Evolutionary conservation across 1,140 invertebrate genomes (phyloP).

Genomic region (Drosophila varians): DNA sequence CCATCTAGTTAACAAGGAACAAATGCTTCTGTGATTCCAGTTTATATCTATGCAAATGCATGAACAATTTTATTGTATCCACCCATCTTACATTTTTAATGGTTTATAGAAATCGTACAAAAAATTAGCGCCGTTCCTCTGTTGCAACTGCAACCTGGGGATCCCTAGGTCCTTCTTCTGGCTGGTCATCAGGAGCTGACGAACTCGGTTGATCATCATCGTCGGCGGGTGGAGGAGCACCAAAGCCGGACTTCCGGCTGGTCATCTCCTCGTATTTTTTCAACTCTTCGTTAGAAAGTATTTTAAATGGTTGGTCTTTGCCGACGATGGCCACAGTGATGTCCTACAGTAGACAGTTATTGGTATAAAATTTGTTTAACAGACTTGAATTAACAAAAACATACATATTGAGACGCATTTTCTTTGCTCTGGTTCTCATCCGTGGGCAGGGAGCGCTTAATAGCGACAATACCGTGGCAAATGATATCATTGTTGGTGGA

Average conservation of each 20-base stretch:
- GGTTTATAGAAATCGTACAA: conserved; percentile 11
- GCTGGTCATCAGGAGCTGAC: not conserved
- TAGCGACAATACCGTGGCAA: conserved; percentile 95
- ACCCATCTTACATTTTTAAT: conserved; percentile 35
- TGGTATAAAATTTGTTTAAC: not conserved
- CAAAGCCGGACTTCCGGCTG: conserved; percentile 7
- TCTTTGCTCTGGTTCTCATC: conserved; percentile 86
- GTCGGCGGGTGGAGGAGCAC: not conserved
- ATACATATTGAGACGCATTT: conserved; percentile 49
- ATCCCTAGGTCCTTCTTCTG: conserved; percentile 15
- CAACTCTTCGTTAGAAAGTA: conserved; percentile 91
- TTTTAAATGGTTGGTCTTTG: conserved; percentile 89
- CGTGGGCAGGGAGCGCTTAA: conserved; percentile 97
- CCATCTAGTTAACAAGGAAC: not conserved
- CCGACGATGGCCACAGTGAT: conserved; percentile 86
- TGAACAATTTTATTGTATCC: conserved; percentile 40
- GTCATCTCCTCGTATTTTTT: conserved; percentile 85
- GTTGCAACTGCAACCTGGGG: conserved; percentile 27
- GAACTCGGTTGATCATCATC: conserved; percentile 30
- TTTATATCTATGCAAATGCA: conserved; percentile 33
- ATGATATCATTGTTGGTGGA: conserved; percentile 93
- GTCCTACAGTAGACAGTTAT: conserved; percentile 25
- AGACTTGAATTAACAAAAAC: not conserved
- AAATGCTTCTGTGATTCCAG: too few relatives aligned
- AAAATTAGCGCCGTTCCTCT: conserved; percentile 9